Base-by-base conservation (phyloP, 1,140 invertebrate species). In the Globodera rostochiensis region DNA sequence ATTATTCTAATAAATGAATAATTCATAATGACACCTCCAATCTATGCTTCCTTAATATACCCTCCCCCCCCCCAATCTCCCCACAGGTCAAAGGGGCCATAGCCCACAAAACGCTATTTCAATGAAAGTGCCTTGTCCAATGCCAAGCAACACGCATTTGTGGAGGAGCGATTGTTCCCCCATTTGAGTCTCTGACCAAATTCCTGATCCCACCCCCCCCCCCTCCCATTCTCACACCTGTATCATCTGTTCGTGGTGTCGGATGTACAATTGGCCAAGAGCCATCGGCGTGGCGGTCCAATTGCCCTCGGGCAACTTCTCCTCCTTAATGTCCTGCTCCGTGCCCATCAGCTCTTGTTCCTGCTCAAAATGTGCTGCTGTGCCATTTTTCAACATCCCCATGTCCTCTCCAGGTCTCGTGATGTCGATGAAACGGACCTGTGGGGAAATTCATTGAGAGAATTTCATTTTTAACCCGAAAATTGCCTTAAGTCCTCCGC, bases 401-500 rank as follows among this genome's bases (percentile, higher is more conserved):
- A 11, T 19, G 60, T 81, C 77, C 47, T 46, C 49, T 15, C 83
- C 84, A 1, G 47, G 45, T 7, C 77, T 70, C n/a, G 15, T 9
- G 6, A 80, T 69, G 46, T 85, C 83, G 57, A 84, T 84, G 53
- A 67, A 84, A 13, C 83, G 84, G 21, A 83, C 74, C 60, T 82
- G 73, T 21, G 25, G 0, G 9, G 25, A 53, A 74, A 5, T 6
- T 21, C 9, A 0, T 60, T 47, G 46, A 81, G 15, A 21, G 7
- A 47, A 1, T 73, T 69, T 15, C 21, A 47, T n/a, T 47, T 50
- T 3, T 36, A 25, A 66, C 75, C 13, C 80, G 70, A 47, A 36
- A 46, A 82, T 64, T 79, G 87, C 88, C 70, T 90, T 89, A n/a
- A 90, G 67, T 57, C 87, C 88, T 15, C 88, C 88, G 15, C 81